These are phyloP conservation scores for Sinocyclocheilus anophthalmus DNA, from an alignment of 2,113 vertebrate genomes.

Conservation along the genomic window DNA sequence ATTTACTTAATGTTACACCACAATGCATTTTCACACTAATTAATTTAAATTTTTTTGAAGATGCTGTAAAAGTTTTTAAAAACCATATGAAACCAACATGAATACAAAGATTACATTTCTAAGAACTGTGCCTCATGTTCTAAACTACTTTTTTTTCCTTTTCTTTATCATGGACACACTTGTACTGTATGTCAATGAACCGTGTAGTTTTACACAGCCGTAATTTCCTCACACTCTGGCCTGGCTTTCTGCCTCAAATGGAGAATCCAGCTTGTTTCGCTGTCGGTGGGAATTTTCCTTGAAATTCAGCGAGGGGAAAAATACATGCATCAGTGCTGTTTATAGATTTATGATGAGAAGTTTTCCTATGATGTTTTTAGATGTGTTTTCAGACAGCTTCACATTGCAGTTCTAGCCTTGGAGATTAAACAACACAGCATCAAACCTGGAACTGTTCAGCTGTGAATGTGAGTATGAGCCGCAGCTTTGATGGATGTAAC, in stretches of 20 bases:
- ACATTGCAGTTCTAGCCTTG: background rate
- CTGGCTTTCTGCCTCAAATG: slow-evolving; percentile 19
- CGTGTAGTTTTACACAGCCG: background rate
- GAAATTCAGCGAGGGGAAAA: background rate
- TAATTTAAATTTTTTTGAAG: too few species aligned
- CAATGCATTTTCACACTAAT: too few species aligned
- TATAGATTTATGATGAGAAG: slow-evolving; percentile 4
- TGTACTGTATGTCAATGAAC: background rate
- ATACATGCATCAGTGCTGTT: slow-evolving; percentile 7
- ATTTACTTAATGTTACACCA: too few species aligned
- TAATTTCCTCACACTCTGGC: background rate
- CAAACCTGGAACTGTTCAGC: background rate
- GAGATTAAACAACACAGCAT: background rate
- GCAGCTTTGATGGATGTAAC: background rate
- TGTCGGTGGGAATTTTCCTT: background rate
- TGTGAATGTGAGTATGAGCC: slow-evolving; percentile 1
- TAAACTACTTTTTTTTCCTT: too few species aligned
- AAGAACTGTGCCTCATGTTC: too few species aligned
- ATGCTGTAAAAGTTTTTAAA: too few species aligned
- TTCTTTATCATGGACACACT: too few species aligned
- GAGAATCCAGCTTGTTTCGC: slow-evolving; percentile 23
- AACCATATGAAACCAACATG: too few species aligned
- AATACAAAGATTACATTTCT: too few species aligned
- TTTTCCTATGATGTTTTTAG: background rate
- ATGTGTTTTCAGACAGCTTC: background rate